A percentile compares a stretch with the other conserved stretches of the same genome.
Conservation (phyloP, 2,113 vertebrate species). For the Pontoporia blainvillei region DNA sequence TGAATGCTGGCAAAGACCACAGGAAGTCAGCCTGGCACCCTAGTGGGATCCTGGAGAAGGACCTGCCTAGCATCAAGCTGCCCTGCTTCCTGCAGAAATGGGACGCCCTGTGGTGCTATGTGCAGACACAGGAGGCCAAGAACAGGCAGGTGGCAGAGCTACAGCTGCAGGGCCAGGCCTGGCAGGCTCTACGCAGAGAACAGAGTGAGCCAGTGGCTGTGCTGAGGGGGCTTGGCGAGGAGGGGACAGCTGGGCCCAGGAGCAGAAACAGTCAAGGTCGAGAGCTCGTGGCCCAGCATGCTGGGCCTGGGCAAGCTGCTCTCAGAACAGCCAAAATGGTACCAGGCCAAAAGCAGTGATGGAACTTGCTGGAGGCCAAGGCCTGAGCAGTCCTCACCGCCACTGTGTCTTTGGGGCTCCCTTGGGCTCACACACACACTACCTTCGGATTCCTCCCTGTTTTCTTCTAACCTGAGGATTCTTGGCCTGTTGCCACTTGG, state of each 20-base stretch:
- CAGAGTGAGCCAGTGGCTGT: constrained; percentile 59
- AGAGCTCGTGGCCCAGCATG: neutral
- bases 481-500: neutral
- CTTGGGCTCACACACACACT: neutral
- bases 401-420: neutral
- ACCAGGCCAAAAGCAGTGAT: neutral
- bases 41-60: constrained; percentile 72
- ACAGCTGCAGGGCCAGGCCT: constrained; percentile 69
- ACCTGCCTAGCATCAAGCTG: constrained; percentile 6
- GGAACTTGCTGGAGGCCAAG: neutral
- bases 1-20: constrained; percentile 60
- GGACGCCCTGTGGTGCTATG: neutral
- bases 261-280: neutral
- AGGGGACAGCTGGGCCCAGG: rapidly evolving
- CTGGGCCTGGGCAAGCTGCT: neutral
- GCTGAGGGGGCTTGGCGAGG: constrained; percentile 61
- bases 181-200: constrained; percentile 73
- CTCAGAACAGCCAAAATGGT: neutral
- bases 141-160: constrained; percentile 60
- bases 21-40: constrained; percentile 70
- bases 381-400: neutral
- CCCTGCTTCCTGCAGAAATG: constrained; percentile 75
- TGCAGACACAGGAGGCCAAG: constrained; percentile 58
- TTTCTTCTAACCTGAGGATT: neutral
- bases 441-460: neutral